These are phyloP conservation scores for Pelobates fuscus DNA, from an alignment of 2,113 vertebrate species.

Conservation along the genomic window DNA sequence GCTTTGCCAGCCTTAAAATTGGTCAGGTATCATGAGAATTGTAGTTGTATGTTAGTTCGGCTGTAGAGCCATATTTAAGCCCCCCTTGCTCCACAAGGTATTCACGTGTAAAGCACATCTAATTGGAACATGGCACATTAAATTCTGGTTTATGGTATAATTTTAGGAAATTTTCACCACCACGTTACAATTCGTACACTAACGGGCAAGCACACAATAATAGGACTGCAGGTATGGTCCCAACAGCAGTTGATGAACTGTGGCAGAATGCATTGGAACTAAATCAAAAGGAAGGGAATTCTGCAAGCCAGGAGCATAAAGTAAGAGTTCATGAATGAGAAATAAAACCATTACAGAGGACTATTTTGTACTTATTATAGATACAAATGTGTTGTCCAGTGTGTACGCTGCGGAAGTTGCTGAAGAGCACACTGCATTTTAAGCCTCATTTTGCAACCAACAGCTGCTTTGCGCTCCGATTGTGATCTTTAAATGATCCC, in stretches of 20 bases:
- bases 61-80: too few species aligned
- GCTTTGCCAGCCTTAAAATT: too few species aligned
- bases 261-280: background rate
- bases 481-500: slow-evolving; percentile 49
- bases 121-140: too few species aligned
- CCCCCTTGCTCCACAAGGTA: too few species aligned
- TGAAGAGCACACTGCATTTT: slow-evolving; percentile 19
- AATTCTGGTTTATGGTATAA: too few species aligned
- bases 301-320: background rate
- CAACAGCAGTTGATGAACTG: background rate
- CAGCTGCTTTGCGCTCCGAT: slow-evolving; percentile 38
- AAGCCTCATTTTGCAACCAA: slow-evolving; percentile 27
- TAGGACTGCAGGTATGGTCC: background rate
- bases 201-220: too few species aligned
- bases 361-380: slow-evolving; percentile 20
- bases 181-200: too few species aligned
- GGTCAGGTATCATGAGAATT: too few species aligned
- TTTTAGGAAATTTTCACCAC: too few species aligned
- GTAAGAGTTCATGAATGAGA: slow-evolving; percentile 14
- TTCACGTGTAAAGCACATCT: too few species aligned
- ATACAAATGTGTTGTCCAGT: slow-evolving; percentile 14
- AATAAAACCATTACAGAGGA: slow-evolving; percentile 5
- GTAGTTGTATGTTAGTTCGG: too few species aligned
- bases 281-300: background rate
- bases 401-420: background rate